Evolutionary conservation across 2,113 vertebrate species (phyloP).

Genomic region (Cephalopterus ornatus): DNA sequence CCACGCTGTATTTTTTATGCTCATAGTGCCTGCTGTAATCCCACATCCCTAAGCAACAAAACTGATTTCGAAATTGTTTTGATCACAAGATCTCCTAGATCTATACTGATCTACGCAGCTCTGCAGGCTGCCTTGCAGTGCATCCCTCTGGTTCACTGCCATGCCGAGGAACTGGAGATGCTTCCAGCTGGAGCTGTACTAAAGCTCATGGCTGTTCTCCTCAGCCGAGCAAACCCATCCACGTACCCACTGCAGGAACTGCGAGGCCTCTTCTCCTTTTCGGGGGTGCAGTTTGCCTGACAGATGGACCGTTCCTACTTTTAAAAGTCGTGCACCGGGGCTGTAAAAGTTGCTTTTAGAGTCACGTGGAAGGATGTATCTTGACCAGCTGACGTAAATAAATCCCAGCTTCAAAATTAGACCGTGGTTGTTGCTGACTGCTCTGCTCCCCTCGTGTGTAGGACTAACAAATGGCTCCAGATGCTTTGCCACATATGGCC

Average conservation of each 20-base stretch:
- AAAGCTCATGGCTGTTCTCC: background rate
- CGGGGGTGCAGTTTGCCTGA: background rate
- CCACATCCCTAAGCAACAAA: background rate
- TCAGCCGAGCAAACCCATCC: background rate
- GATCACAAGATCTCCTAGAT: background rate
- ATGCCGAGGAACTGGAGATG: background rate
- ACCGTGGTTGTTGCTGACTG: background rate
- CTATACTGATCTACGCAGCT: background rate
- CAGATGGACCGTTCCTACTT: background rate
- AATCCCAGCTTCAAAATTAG: background rate
- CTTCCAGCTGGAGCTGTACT: background rate
- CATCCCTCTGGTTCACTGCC: background rate
- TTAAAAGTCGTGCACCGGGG: background rate
- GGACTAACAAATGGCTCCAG: conserved; percentile 25
- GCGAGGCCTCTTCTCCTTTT: background rate
- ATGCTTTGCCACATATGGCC: background rate
- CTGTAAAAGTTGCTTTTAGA: background rate
- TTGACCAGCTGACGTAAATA: background rate
- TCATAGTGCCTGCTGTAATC: background rate
- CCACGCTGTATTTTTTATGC: background rate
- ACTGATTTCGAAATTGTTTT: background rate
- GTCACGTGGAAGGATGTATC: background rate
- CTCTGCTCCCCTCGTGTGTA: background rate
- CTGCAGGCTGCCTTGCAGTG: background rate
- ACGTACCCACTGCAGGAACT: background rate